phyloP scores from a whole-genome alignment of 2,888 invertebrate species.

The Lasioglossum malachurum region DNA sequence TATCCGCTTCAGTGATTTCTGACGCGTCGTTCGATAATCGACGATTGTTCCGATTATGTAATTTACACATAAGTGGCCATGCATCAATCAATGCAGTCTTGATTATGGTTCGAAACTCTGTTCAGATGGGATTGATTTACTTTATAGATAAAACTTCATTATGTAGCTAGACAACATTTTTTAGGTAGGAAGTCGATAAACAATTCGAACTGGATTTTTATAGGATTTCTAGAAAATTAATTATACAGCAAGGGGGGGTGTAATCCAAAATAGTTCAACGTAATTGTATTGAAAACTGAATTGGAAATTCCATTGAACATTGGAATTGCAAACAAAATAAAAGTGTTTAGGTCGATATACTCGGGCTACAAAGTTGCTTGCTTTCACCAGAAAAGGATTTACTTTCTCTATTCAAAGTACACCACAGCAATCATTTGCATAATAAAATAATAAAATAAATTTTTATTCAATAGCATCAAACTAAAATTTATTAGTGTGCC shows the following conservation, averaged over 20 bases:
- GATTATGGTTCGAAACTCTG: not conserved
- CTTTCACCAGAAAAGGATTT: slow-evolving; percentile 1
- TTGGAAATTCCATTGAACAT: not conserved
- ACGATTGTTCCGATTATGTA: not conserved
- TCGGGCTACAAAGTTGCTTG: not conserved
- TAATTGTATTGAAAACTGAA: not conserved
- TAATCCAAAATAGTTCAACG: not conserved
- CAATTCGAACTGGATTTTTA: not conserved
- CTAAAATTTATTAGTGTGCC: not conserved
- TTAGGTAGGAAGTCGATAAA: not conserved
- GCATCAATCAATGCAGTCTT: not conserved
- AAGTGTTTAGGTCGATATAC: not conserved
- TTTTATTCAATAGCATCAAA: not conserved
- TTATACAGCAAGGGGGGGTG: not conserved
- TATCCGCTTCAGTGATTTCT: not conserved
- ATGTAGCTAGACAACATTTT: too few species aligned
- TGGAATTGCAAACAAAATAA: not conserved
- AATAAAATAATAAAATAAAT: not conserved
- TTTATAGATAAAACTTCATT: too few species aligned
- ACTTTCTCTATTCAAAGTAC: not conserved
- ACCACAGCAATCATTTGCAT: not conserved
- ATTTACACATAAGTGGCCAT: not conserved
- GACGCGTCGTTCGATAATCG: not conserved
- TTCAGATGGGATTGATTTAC: not conserved
- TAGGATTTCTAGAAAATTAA: not conserved